Percentiles rank a stretch among this genome's conserved stretches.
Evolutionary conservation across 2,113 vertebrate genomes (phyloP).

Genomic region (Columba janthina): DNA sequence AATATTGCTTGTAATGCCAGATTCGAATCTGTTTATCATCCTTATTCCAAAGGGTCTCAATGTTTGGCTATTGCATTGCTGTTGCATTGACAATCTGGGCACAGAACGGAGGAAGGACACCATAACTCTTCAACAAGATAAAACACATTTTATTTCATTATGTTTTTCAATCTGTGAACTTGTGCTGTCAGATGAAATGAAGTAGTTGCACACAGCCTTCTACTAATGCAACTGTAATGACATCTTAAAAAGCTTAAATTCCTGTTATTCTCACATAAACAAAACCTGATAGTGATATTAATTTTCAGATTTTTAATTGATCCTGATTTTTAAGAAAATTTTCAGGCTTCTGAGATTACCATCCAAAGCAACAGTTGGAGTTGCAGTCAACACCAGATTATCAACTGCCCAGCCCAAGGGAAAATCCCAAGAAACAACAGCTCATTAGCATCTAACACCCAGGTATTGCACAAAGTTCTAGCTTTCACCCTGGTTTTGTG

Average conservation of each 20-base stretch:
- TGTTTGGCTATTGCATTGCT: not conserved
- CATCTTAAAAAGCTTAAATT: not conserved
- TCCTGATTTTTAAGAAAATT: not conserved
- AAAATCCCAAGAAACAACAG: not conserved
- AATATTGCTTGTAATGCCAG: not conserved
- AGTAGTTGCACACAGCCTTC: not conserved
- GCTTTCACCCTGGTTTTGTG: not conserved
- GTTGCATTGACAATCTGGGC: not conserved
- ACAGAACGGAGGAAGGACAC: not conserved
- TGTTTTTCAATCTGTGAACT: not conserved
- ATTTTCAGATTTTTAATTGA: not conserved
- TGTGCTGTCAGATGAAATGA: not conserved
- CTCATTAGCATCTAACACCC: fast-evolving
- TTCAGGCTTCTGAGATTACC: not conserved
- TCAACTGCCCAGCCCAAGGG: not conserved
- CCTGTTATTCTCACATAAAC: not conserved
- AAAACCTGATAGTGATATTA: not conserved
- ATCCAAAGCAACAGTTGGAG: not conserved
- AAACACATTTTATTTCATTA: not conserved
- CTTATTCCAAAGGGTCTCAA: not conserved
- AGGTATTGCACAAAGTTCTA: not conserved
- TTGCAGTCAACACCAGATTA: not conserved
- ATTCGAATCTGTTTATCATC: not conserved
- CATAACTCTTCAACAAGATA: not conserved
- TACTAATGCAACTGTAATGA: not conserved